Percentiles rank a stretch among this genome's conserved stretches.
Evolutionary conservation across 2,888 invertebrate genomes (phyloP).

Genomic region (Trichogramma dendrolimi): DNA sequence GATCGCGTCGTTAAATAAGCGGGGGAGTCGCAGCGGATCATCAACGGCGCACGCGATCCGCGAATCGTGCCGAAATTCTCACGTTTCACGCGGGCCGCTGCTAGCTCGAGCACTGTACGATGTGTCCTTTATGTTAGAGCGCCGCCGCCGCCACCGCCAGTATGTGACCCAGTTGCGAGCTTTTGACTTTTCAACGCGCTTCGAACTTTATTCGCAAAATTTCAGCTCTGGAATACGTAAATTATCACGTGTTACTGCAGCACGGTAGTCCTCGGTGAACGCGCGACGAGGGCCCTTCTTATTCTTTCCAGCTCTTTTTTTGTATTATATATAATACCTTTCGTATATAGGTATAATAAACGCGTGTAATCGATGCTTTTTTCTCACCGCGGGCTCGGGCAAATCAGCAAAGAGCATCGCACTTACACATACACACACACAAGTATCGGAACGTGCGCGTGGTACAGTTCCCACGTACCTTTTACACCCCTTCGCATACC

Average conservation of each 20-base stretch:
- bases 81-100: not conserved
- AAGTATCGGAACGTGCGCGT: conserved; percentile 31
- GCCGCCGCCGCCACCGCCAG: not conserved
- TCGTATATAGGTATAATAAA: not conserved
- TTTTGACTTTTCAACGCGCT: not conserved
- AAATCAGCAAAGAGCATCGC: conserved; percentile 7
- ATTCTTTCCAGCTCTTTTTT: too few species aligned
- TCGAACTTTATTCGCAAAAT: not conserved
- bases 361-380: conserved; percentile 29
- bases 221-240: not conserved
- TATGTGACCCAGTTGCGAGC: conserved; percentile 4
- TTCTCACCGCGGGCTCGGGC: conserved; percentile 21
- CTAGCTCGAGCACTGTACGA: too few species aligned
- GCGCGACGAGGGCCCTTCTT: too few species aligned
- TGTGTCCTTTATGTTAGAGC: too few species aligned
- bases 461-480: conserved; percentile 47
- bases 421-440: conserved; percentile 16
- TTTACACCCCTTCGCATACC: conserved; percentile 34
- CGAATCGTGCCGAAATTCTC: not conserved
- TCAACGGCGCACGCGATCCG: not conserved
- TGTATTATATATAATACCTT: too few species aligned
- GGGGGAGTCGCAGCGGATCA: not conserved
- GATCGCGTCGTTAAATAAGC: not conserved
- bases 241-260: not conserved
- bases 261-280: not conserved